Evolutionary conservation across 2,113 vertebrate genomes (phyloP).

Genomic region (Myxocyprinus asiaticus): DNA sequence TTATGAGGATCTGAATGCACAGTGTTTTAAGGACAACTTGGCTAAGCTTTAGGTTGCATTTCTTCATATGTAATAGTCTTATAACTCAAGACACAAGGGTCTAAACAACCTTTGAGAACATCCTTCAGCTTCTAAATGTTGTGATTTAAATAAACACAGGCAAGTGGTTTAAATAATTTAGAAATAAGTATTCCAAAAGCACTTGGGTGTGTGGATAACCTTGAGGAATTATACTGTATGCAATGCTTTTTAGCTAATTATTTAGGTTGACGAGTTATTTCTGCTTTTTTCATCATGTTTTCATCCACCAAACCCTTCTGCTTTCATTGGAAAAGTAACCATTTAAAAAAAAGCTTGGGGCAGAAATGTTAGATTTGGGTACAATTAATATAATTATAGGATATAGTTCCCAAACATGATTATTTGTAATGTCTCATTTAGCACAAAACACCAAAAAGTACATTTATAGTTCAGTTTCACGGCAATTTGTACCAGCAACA

Average conservation of each 20-base stretch:
- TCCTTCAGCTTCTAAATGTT: neutral
- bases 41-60: neutral
- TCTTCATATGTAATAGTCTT: neutral
- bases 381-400: neutral
- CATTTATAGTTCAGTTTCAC: neutral
- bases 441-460: neutral
- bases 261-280: neutral
- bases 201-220: slow-evolving; percentile 29
- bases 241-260: neutral
- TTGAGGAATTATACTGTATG: neutral
- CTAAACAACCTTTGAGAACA: no score
- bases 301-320: neutral
- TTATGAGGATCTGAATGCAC: slow-evolving; percentile 22
- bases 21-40: neutral
- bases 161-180: neutral
- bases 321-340: neutral
- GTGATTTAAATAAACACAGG: neutral
- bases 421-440: neutral
- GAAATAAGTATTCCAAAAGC: neutral
- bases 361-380: neutral
- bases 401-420: neutral
- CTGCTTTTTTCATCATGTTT: neutral
- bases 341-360: neutral
- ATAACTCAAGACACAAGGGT: no score
- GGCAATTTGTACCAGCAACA: neutral